Base-by-base conservation (phyloP, 1,140 invertebrate genomes). In the Aphaenogaster rudis region DNA sequence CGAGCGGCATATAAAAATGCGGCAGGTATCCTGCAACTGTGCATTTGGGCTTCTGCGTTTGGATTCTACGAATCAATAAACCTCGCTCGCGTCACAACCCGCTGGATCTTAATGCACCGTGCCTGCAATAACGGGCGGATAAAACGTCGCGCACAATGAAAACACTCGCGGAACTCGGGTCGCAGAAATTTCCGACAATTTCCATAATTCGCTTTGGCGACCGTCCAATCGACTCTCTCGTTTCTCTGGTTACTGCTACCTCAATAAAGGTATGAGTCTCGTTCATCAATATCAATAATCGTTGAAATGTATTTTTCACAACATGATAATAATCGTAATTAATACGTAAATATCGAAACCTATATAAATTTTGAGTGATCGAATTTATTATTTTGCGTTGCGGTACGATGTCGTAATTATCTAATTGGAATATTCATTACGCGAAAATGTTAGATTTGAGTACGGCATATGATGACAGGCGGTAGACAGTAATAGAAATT, bases 51-150 rank as follows among this genome's bases (percentile, higher is more conserved):
- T 82, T 54, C 79, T 77, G 71, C 84, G 88, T 86, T 33, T 80
- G 87, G 79, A 91, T 91, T 91, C 84, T 80, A 80, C 78, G 72
- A 91, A 91, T 91, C 90, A 91, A 91, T 91, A 91, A 91, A 91
- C 79, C 74, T 59, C 69, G 74, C 87, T 87, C 78, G 48, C 90
- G 90, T 91, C 90, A 90, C 79, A 66, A 80, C n/a, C 39, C 52
- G n/a, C 48, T 57, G 33, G 77, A 91, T 90, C 63, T 90, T 90
- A 90, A 90, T 77, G 86, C 80, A 88, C 76, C 78, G 71, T 50
- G 71, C 42, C 67, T 61, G 69, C 57, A 74, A 61, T 76, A 84
- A 72, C 66, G 66, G 45, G 61, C 59, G 66, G 57, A 67, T 48
- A 59, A 76, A 88, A 69, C 66, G 57, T 77, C 33, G 74, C 39